These are phyloP conservation scores for Callitettix versicolor DNA, from an alignment of 1,140 invertebrate species.

Conservation along the genomic window DNA sequence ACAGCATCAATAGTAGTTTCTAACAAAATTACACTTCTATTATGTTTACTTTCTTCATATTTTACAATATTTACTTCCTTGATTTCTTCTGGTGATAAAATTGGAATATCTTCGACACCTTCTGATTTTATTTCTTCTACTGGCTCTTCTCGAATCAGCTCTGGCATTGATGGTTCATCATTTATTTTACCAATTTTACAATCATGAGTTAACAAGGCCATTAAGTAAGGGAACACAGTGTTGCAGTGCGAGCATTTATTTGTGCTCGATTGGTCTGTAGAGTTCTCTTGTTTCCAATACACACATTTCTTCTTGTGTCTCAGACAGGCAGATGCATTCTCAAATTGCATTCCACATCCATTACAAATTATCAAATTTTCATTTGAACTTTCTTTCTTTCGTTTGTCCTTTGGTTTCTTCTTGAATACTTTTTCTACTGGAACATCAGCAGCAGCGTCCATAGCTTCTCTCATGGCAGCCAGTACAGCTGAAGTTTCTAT, in stretches of 20 bases:
- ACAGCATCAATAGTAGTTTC: not conserved
- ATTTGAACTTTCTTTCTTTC: not conserved
- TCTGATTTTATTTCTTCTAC: not conserved
- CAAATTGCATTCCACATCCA: constrained; percentile 16
- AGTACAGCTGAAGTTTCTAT: constrained; percentile 18
- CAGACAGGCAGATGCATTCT: constrained; percentile 9
- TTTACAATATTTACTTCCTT: not conserved
- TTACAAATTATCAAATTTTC: constrained; percentile 12
- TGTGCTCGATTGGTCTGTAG: not conserved
- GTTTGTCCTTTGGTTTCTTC: not conserved
- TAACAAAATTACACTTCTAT: not conserved
- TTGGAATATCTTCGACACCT: constrained; percentile 9
- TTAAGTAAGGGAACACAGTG: constrained; percentile 1
- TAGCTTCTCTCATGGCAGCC: constrained; percentile 18
- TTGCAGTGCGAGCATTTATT: constrained; percentile 6
- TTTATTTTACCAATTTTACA: not conserved
- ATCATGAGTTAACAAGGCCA: constrained; percentile 2
- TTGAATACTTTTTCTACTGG: not conserved
- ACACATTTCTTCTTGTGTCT: constrained; percentile 15
- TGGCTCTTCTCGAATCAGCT: constrained; percentile 8
- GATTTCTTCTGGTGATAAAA: constrained; percentile 12
- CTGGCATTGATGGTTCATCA: constrained; percentile 9
- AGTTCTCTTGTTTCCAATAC: constrained; percentile 11
- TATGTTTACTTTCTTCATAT: not conserved
- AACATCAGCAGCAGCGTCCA: constrained; percentile 10